Evolutionary conservation across 2,888 invertebrate genomes (phyloP).

Genomic region (Pomacea canaliculata): DNA sequence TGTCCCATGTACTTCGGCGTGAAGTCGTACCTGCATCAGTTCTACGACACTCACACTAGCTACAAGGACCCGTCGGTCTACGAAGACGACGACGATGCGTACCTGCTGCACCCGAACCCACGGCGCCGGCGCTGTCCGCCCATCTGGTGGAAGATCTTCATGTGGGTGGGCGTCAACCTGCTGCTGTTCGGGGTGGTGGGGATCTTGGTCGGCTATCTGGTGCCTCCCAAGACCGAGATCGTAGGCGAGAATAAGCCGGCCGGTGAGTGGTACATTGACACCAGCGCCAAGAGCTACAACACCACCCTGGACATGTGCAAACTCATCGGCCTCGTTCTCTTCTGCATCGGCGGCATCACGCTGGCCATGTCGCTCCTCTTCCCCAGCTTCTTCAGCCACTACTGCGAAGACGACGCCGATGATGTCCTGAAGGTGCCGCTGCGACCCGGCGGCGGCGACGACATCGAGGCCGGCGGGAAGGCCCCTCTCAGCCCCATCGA

Average conservation of each 20-base stretch:
- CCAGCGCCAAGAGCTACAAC: constrained; percentile 70
- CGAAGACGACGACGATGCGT: constrained; percentile 68
- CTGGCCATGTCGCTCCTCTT: constrained; percentile 71
- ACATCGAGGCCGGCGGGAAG: constrained; percentile 40
- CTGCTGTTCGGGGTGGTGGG: constrained; percentile 71
- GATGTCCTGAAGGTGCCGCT: constrained; percentile 54
- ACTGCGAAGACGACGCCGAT: constrained; percentile 66
- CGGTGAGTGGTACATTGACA: constrained; percentile 61
- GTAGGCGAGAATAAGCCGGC: constrained; percentile 63
- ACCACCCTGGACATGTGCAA: constrained; percentile 71
- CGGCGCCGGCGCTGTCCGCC: constrained; percentile 59
- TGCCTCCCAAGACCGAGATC: constrained; percentile 65
- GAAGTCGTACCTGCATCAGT: constrained; percentile 72
- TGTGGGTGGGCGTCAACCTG: constrained; percentile 71
- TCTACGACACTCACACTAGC: constrained; percentile 68
- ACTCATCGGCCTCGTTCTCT: constrained; percentile 71
- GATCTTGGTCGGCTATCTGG: constrained; percentile 72
- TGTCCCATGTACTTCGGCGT: constrained; percentile 71
- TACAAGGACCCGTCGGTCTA: constrained; percentile 56
- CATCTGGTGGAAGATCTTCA: constrained; percentile 70
- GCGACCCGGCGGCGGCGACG: constrained; percentile 23
- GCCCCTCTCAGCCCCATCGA: constrained; percentile 58
- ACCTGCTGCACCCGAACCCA: constrained; percentile 65
- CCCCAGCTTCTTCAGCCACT: constrained; percentile 70
- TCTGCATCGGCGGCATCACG: constrained; percentile 72